A percentile compares a stretch with the other conserved stretches of the same genome.
Evolutionary conservation across 2,888 invertebrate species (phyloP).

Genomic region (Andrena praecox): DNA sequence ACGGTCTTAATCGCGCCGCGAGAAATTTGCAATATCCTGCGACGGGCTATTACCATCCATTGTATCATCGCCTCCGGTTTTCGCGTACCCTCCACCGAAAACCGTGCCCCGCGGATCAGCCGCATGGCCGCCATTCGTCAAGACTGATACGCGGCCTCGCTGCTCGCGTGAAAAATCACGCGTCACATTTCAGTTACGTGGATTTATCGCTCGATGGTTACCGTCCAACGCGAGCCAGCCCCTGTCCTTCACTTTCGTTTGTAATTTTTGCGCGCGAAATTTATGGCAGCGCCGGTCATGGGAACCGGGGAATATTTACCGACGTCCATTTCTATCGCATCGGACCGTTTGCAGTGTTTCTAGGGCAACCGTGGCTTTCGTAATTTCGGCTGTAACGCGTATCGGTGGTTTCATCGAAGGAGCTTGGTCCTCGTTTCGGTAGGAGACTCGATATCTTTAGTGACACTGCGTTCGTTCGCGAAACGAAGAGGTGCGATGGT

Average conservation of each 20-base stretch:
- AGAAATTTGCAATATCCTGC: conserved; percentile 46
- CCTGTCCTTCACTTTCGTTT: conserved; percentile 34
- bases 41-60: conserved; percentile 26
- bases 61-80: conserved; percentile 18
- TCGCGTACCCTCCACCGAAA: background rate
- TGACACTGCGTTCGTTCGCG: background rate
- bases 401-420: conserved; percentile 4
- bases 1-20: conserved; percentile 47
- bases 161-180: conserved; percentile 40
- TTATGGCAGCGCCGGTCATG: conserved; percentile 14
- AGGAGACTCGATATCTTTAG: background rate
- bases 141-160: background rate
- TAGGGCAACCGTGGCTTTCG: background rate
- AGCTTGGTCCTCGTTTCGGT: background rate
- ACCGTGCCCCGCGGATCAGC: background rate
- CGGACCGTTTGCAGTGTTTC: background rate
- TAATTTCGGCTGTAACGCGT: conserved; percentile 6
- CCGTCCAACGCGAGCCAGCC: background rate
- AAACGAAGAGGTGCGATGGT: too few species aligned
- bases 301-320: conserved; percentile 23
- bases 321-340: background rate
- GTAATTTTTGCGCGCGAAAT: conserved; percentile 44
- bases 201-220: conserved; percentile 43
- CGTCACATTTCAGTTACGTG: conserved; percentile 44
- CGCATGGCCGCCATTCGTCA: conserved; percentile 16